Percentiles rank a stretch among this genome's conserved stretches.
These are phyloP conservation scores for Psylliodes chrysocephalus DNA, from an alignment of 2,888 invertebrate species.

Conservation along the genomic window DNA sequence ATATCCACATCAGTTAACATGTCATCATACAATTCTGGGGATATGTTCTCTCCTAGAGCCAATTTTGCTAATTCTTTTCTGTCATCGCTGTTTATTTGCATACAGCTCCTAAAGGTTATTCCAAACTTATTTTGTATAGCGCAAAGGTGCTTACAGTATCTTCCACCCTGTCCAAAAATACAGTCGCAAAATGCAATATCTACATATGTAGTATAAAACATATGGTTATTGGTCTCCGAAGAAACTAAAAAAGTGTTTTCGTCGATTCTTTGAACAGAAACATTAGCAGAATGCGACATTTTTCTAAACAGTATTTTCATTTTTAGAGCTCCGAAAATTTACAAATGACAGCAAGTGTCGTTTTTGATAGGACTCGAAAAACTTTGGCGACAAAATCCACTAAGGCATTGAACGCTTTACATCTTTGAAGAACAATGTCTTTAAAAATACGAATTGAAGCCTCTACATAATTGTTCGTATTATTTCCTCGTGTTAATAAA, in stretches of 20 bases:
- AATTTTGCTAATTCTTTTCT: no score
- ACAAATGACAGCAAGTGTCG: no score
- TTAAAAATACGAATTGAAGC: background rate
- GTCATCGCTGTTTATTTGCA: no score
- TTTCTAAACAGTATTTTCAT: background rate
- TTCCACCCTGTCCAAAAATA: background rate
- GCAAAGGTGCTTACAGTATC: background rate
- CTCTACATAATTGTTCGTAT: background rate
- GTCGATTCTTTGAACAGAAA: background rate
- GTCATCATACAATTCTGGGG: no score
- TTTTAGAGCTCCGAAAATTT: background rate
- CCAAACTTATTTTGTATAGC: background rate
- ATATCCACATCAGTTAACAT: no score
- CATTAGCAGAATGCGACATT: background rate
- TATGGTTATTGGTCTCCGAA: background rate
- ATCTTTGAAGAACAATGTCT: no score
- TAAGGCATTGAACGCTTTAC: background rate
- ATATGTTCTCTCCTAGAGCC: no score
- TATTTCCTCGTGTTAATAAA: background rate
- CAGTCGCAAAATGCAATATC: background rate
- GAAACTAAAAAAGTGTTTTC: background rate
- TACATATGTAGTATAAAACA: background rate
- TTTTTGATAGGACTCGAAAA: no score
- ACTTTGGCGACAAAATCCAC: background rate
- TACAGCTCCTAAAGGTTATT: background rate